phyloP scores from a whole-genome alignment of 1,140 invertebrate species.

The Prorops nasuta region DNA sequence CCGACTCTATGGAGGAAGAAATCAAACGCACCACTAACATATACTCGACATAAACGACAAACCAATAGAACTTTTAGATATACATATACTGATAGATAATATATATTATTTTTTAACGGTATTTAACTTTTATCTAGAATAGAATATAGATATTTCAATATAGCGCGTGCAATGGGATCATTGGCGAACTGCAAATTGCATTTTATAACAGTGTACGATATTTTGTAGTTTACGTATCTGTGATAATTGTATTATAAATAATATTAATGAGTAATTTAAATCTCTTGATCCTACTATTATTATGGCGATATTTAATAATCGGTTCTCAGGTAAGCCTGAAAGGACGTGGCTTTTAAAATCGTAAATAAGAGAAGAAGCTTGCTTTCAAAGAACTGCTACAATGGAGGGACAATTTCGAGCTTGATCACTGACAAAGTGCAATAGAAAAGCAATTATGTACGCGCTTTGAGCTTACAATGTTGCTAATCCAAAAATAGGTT shows the following conservation, averaged over 20 bases:
- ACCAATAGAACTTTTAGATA: slow-evolving; percentile 24
- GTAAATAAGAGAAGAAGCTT: no score
- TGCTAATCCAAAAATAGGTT: slow-evolving; percentile 1
- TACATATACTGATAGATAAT: not conserved
- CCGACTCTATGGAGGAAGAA: slow-evolving; percentile 23
- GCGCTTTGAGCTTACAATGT: slow-evolving; percentile 1
- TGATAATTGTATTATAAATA: slow-evolving; percentile 55
- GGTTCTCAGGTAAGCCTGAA: slow-evolving; percentile 5
- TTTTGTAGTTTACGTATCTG: slow-evolving; percentile 57
- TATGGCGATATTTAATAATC: not conserved
- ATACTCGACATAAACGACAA: slow-evolving; percentile 18
- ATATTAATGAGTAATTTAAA: slow-evolving; percentile 52
- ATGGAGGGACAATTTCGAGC: no score
- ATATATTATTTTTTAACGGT: slow-evolving; percentile 30
- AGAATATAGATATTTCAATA: slow-evolving; percentile 25
- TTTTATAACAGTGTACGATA: slow-evolving; percentile 50
- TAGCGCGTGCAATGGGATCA: slow-evolving; percentile 39
- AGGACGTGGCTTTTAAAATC: slow-evolving; percentile 30
- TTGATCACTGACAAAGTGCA: no score
- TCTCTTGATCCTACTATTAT: slow-evolving; percentile 11
- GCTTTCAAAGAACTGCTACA: no score
- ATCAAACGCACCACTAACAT: slow-evolving; percentile 26
- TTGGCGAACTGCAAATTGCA: slow-evolving; percentile 37
- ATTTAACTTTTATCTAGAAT: slow-evolving; percentile 30
- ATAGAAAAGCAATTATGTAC: no score